Conservation (phyloP, 2,888 invertebrate species). For the Nymphalis polychloros region DNA sequence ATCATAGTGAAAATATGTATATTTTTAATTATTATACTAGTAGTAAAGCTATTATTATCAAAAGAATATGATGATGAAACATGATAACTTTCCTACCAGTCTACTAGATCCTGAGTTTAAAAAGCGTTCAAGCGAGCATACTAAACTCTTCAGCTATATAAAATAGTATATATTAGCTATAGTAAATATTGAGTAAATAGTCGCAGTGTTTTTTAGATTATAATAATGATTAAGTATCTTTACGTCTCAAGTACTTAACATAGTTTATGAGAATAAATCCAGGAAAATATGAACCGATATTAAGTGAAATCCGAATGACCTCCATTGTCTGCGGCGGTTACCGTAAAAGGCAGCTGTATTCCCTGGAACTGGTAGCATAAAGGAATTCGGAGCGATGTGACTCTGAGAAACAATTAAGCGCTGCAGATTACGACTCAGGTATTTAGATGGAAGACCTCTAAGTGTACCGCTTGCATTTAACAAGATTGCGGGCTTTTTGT, state of each 20-base stretch:
- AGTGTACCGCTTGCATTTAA: slow-evolving; percentile 15
- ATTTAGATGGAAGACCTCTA: slow-evolving; percentile 13
- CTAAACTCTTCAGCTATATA: too few relatives aligned
- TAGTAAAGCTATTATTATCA: too few relatives aligned
- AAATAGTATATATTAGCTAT: too few relatives aligned
- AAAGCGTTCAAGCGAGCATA: too few relatives aligned
- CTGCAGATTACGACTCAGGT: slow-evolving; percentile 21
- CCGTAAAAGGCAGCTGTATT: slow-evolving; percentile 22
- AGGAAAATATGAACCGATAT: background rate
- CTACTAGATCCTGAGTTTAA: too few relatives aligned
- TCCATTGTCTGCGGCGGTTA: slow-evolving; percentile 10
- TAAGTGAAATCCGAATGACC: slow-evolving; percentile 9
- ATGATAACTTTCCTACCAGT: too few relatives aligned
- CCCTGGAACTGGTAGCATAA: slow-evolving; percentile 22
- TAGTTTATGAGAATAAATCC: background rate
- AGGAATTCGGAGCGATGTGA: slow-evolving; percentile 19
- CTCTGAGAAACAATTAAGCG: slow-evolving; percentile 25
- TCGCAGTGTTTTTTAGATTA: too few relatives aligned
- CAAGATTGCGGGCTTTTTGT: slow-evolving; percentile 15
- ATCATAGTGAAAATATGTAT: too few relatives aligned
- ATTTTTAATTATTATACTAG: too few relatives aligned
- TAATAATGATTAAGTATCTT: too few relatives aligned
- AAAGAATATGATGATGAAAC: too few relatives aligned
- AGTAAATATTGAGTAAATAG: too few relatives aligned
- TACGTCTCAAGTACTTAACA: background rate